These are phyloP conservation scores for Scarus forsteni DNA, from an alignment of 2,797 vertebrate species.

Conservation along the genomic window DNA sequence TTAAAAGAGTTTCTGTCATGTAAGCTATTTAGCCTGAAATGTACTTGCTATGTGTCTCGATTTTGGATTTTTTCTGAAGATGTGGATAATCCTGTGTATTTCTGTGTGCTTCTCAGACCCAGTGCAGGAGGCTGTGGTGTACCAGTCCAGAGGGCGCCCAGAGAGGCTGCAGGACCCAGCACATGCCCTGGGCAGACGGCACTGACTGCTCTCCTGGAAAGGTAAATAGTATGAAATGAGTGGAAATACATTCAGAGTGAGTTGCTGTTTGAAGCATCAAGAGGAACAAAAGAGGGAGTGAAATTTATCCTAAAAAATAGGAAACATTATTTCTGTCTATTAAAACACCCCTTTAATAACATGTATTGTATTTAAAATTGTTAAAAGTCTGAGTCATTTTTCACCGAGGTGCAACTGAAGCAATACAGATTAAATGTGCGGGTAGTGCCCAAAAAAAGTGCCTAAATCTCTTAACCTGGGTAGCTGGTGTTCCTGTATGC, in stretches of 20 bases:
- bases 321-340: too few species aligned
- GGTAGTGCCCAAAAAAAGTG: too few species aligned
- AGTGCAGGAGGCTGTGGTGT: constrained; percentile 97
- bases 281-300: not conserved
- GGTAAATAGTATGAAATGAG: constrained; percentile 77
- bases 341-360: too few species aligned
- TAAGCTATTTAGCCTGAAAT: constrained; percentile 5
- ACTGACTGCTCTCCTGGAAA: constrained; percentile 95
- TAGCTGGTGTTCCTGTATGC: too few species aligned
- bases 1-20: too few species aligned
- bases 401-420: too few species aligned
- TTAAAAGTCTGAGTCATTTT: too few species aligned
- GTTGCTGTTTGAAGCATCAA: not conserved
- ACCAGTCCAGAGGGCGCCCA: constrained; percentile 93
- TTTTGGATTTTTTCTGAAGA: not conserved
- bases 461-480: too few species aligned
- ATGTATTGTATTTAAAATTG: too few species aligned
- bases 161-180: constrained; percentile 96
- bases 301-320: too few species aligned
- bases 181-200: constrained; percentile 98
- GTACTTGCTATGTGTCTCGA: not conserved
- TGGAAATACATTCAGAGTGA: constrained; percentile 16
- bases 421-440: too few species aligned
- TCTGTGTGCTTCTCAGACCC: constrained; percentile 84
- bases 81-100: constrained; percentile 13